Base-by-base conservation (phyloP, 2,797 vertebrate species). In the Fistularia commersonii region DNA sequence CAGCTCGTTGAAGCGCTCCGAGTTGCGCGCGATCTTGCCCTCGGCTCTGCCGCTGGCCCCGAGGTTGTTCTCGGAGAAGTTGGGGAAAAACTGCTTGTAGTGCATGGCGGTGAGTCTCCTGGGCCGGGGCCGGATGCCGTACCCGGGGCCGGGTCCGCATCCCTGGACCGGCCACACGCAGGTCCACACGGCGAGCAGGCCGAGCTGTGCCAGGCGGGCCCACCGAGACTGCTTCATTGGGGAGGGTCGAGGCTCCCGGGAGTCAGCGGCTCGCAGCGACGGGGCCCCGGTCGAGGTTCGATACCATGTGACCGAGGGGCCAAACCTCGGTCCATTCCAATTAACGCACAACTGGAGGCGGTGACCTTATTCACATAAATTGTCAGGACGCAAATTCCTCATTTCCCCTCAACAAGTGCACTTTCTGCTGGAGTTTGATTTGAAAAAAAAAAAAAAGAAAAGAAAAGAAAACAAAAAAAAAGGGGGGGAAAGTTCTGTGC, bases 31-130 rank as follows among this genome's bases (percentile, higher is more conserved):
- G 74, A 98, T 92, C 85, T 93, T 96, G 65, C 95, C 93, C 83
- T 98, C 96, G 1, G 94, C 91, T 54, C 91, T 92, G 34, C 96
- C 96, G 48, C 96, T 98, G 69, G 96, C 96, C 3, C 95, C 96
- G 31, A 98, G 88, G 73, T 94, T 98, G 87, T 95, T 93, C 75
- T 98, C 96, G 0, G 96, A 93, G 77, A 98, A 90, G 74, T 91
- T 93, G 76, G 96, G 96, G 75, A 93, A 93, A 69, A 90, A 95
- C 66, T 98, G 94, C 81, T 96, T 95, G 88, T 97, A 97, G 59
- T 90, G 92, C 81, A 98, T 90, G n/a, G 96, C 92, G 7, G 90
- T 90, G 32, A 97, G 90, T 61, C 91, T 94, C 79, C 91, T 91
- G 72, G 89, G 83, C 69, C 86, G 88, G 50, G 89, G 50, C 31